phyloP scores from a whole-genome alignment of 2,797 vertebrate genomes.

The Clamator glandarius region DNA sequence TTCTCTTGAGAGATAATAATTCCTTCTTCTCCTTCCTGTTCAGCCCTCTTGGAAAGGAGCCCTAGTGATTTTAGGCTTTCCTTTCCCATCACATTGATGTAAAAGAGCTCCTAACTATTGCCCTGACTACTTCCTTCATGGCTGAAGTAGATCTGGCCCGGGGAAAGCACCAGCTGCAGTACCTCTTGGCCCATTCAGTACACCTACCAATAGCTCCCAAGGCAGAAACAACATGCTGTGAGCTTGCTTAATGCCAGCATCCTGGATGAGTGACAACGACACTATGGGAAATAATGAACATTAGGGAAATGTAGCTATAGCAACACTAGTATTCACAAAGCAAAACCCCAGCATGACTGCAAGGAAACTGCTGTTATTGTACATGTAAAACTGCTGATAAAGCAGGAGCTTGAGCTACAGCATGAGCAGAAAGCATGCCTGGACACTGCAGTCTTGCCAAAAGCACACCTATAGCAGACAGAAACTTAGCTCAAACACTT shows the following conservation, averaged over 20 bases:
- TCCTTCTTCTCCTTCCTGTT: not conserved
- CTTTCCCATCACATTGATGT: not conserved
- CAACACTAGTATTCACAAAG: constrained; percentile 12
- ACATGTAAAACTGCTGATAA: not conserved
- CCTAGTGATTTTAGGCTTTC: not conserved
- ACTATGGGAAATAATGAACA: constrained; percentile 1
- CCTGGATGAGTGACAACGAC: constrained; percentile 27
- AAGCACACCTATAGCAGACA: not conserved
- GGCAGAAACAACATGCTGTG: constrained; percentile 30
- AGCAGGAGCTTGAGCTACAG: not conserved
- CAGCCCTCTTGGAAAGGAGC: not conserved
- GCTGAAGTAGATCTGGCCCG: not conserved
- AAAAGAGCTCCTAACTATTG: not conserved
- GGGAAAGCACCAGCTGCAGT: not conserved
- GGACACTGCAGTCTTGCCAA: not conserved
- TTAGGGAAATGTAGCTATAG: constrained; percentile 42
- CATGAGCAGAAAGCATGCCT: not conserved
- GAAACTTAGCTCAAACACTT: not conserved
- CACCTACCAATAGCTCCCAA: constrained; percentile 19
- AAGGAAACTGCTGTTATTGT: not conserved
- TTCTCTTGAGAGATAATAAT: constrained; percentile 77
- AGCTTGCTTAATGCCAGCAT: constrained; percentile 5
- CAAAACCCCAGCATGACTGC: not conserved
- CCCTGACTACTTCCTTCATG: not conserved
- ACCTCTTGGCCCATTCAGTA: constrained; percentile 19